Evolutionary conservation across 2,888 invertebrate species (phyloP), one percentile per base, ranked within the genome.

Genomic region (Catocala nupta): DNA sequence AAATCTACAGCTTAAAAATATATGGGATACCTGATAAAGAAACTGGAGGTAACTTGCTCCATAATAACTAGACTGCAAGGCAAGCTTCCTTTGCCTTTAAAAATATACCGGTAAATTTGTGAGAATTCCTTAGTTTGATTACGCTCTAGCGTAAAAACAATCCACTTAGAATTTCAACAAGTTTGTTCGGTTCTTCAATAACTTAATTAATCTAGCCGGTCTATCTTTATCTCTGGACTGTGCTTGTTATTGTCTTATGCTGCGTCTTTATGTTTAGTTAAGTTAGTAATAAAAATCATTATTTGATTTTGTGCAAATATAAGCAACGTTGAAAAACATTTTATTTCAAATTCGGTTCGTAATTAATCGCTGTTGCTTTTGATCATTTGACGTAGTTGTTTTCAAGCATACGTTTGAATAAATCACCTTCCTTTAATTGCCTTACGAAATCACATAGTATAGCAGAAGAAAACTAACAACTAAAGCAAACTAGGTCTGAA

Each of bases 131-230:
- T 82, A 87, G 84, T 89, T 89, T 88, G 87, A 89, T 89, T 89
- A 89, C 81, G 77, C 73, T 70, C 75, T 63, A 70, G 79, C 80
- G 87, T 85, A 88, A 91, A 91, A 91, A 91, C 90, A 90, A 88
- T 85, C 87, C 81, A 75, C 80, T 81, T 82, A 72, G 81, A 80
- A 84, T 86, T 80, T 82, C 81, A 73, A 75, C 76, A 82, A 88
- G 82, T 87, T 87, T 71, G 70, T 78, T 68, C 65, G 55, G 64
- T 78, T 79, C 82, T 81, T 79, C 81, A 81, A 80, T 87, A 90
- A 91, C 88, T 90, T 87, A 88, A 90, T 92, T 91, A 81, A 87
- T 81, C 6, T 39, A 39, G 87, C 84, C 81, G 77, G 82, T 82
- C 75, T 78, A 77, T 74, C 72, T 72, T 78, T 62, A 59, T 71